A percentile compares a stretch with the other conserved stretches of the same genome.
Evolutionary conservation across 1,140 invertebrate genomes (phyloP).

Genomic region (Drosophila triauraria): DNA sequence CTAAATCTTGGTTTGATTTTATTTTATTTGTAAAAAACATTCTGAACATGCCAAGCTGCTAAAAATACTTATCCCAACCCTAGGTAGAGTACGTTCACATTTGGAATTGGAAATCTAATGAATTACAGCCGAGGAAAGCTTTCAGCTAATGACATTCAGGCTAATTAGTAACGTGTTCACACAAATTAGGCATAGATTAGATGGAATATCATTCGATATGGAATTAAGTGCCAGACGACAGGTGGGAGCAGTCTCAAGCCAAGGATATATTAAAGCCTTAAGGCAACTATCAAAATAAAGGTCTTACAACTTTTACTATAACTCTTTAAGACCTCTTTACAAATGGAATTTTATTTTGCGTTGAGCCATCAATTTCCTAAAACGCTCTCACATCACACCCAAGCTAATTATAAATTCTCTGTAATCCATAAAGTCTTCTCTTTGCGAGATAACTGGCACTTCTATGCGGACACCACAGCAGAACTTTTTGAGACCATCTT

Average conservation of each 20-base stretch:
- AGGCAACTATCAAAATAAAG: not conserved
- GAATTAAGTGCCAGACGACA: conserved; percentile 24
- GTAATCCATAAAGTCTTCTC: conserved; percentile 42
- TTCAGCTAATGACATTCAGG: conserved; percentile 45
- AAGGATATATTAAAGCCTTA: conserved; percentile 6
- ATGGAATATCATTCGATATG: conserved; percentile 37
- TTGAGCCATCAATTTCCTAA: conserved; percentile 31
- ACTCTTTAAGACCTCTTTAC: not conserved
- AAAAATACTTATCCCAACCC: not conserved
- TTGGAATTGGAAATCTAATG: conserved; percentile 24
- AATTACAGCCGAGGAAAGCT: conserved; percentile 49
- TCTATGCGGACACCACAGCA: conserved; percentile 11
- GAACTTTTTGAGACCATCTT: conserved; percentile 30
- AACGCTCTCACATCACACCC: conserved; percentile 23
- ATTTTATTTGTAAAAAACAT: too few species aligned
- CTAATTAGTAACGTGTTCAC: conserved; percentile 68
- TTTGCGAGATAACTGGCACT: conserved; percentile 8
- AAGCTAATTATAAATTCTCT: conserved; percentile 44
- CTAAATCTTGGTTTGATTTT: not conserved
- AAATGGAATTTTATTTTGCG: conserved; percentile 42
- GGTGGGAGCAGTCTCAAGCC: not conserved
- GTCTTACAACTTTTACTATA: not conserved
- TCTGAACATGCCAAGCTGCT: too few species aligned
- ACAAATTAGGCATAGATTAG: conserved; percentile 62
- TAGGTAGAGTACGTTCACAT: not conserved